phyloP scores from a whole-genome alignment of 1,140 invertebrate species.

The fruit fly (Drosophila melanogaster) region Release_6_plus_ISO1_MT NT_033779.5:802501-803000 shows the following conservation, averaged over 20 bases:
- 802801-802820: constrained; percentile 33
- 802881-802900: constrained; percentile 63
- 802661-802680: constrained; percentile 8
- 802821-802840: constrained; percentile 47
- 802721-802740: constrained; percentile 26
- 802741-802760: constrained; percentile 24
- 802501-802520: too few species aligned
- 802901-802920: constrained; percentile 76
- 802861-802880: constrained; percentile 52
- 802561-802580: background rate
- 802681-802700: background rate
- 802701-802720: background rate
- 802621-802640: too few species aligned
- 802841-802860: constrained; percentile 33
- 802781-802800: constrained; percentile 6
- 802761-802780: background rate
- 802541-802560: too few species aligned
- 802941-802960: constrained; percentile 30
- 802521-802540: background rate
- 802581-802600: background rate
- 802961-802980: constrained; percentile 79
- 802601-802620: background rate
- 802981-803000: constrained; percentile 63
- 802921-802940: constrained; percentile 75
- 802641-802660: background rate